These are phyloP conservation scores for Liposcelis brunnea DNA, from an alignment of 2,888 invertebrate species.

Conservation along the genomic window DNA sequence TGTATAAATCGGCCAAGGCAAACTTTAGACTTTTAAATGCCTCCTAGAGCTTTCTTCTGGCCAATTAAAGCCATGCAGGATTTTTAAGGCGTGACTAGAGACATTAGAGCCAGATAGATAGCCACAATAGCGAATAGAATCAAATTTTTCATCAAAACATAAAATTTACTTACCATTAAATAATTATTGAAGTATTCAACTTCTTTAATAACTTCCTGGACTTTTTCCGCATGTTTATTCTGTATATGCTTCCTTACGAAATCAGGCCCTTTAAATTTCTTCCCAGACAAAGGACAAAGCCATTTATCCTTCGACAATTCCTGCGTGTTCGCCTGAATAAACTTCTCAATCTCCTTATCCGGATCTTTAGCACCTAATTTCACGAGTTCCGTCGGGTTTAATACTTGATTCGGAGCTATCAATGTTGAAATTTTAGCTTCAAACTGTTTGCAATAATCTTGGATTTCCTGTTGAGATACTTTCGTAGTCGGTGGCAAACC, in stretches of 20 bases:
- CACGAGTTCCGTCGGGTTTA: conserved; percentile 53
- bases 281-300: conserved; percentile 95
- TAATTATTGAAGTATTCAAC: conserved; percentile 96
- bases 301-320: conserved; percentile 96
- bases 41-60: too few relatives aligned
- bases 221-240: conserved; percentile 92
- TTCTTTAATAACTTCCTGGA: conserved; percentile 92
- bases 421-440: conserved; percentile 86
- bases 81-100: too few relatives aligned
- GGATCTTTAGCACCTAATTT: conserved; percentile 71
- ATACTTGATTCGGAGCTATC: conserved; percentile 54
- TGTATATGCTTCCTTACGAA: conserved; percentile 97
- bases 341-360: conserved; percentile 75
- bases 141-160: too few relatives aligned
- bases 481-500: conserved; percentile 74
- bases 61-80: too few relatives aligned
- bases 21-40: too few relatives aligned
- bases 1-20: too few relatives aligned
- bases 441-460: conserved; percentile 60
- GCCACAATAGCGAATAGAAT: too few relatives aligned
- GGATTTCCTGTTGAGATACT: conserved; percentile 51
- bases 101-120: too few relatives aligned
- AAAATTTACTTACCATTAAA: conserved; percentile 21
- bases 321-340: conserved; percentile 88
- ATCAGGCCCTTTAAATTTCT: conserved; percentile 97